Percentiles rank a stretch among this genome's conserved stretches.
Evolutionary conservation across 1,140 invertebrate species (phyloP).

Genomic region (Marisa cornuarietis): DNA sequence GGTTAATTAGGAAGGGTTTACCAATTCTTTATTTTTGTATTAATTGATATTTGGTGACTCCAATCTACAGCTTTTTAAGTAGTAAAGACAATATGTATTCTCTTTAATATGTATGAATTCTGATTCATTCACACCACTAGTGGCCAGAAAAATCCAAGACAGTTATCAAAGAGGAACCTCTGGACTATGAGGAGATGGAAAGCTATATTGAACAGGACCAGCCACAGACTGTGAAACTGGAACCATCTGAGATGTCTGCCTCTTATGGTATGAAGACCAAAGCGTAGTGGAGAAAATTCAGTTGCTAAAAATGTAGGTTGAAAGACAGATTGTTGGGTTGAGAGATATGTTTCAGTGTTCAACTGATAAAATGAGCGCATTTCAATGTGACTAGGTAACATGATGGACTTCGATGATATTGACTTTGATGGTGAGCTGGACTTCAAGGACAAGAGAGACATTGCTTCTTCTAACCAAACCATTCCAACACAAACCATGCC

Average conservation of each 20-base stretch:
- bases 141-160: not conserved
- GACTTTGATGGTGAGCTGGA: conserved; percentile 53
- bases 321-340: too few relatives aligned
- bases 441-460: conserved; percentile 13
- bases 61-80: too few relatives aligned
- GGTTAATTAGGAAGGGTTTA: too few relatives aligned
- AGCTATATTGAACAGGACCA: not conserved
- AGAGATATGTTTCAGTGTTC: not conserved
- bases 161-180: conserved; percentile 1
- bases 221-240: too few relatives aligned
- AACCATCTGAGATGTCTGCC: too few relatives aligned
- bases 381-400: not conserved
- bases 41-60: too few relatives aligned
- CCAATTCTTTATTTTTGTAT: too few relatives aligned
- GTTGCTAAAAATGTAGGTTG: too few relatives aligned
- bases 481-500: not conserved
- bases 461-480: not conserved
- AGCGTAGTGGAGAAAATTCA: too few relatives aligned
- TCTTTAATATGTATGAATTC: too few relatives aligned
- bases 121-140: not conserved
- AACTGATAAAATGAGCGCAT: not conserved
- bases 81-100: too few relatives aligned
- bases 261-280: too few relatives aligned
- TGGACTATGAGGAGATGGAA: not conserved
- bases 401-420: conserved; percentile 27